A percentile compares a stretch with the other conserved stretches of the same genome.
These are phyloP conservation scores for Malurus cyaneus DNA, from an alignment of 2,113 vertebrate genomes.

Conservation along the genomic window DNA sequence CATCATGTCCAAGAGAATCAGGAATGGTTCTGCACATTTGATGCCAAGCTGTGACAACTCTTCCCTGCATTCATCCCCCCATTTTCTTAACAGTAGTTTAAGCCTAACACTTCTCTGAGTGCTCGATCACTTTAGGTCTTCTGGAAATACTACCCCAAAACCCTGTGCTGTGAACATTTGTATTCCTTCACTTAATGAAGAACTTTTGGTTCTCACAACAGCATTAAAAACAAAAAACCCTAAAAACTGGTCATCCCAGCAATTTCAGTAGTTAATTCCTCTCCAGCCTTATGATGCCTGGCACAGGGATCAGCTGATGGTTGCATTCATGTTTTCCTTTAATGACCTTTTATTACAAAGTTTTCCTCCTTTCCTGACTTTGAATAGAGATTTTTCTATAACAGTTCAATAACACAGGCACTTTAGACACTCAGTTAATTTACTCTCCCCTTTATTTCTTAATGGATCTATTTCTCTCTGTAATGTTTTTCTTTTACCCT, in stretches of 20 bases:
- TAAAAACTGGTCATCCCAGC: background rate
- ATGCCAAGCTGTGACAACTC: background rate
- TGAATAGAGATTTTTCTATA: conserved; percentile 50
- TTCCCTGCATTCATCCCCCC: background rate
- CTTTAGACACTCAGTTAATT: conserved; percentile 38
- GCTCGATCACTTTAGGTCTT: background rate
- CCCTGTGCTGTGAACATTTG: background rate
- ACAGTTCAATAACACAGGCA: conserved; percentile 41
- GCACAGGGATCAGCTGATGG: background rate
- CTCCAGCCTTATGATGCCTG: background rate
- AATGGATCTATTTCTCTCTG: conserved; percentile 31
- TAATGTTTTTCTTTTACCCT: background rate
- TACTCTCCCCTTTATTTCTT: conserved; percentile 37
- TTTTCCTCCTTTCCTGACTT: conserved; percentile 47
- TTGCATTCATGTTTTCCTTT: background rate
- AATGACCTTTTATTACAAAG: conserved; percentile 29
- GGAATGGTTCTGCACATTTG: background rate
- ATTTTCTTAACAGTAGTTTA: background rate
- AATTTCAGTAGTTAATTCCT: background rate
- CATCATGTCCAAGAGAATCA: background rate
- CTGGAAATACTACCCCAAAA: background rate
- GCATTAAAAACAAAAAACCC: background rate
- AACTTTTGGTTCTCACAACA: background rate
- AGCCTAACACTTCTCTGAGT: background rate
- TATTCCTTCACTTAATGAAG: background rate